Percentiles rank a stretch among this genome's conserved stretches.
Conservation (phyloP, 2,888 invertebrate species). For the Acanthococcus lagerstroemiae region DNA sequence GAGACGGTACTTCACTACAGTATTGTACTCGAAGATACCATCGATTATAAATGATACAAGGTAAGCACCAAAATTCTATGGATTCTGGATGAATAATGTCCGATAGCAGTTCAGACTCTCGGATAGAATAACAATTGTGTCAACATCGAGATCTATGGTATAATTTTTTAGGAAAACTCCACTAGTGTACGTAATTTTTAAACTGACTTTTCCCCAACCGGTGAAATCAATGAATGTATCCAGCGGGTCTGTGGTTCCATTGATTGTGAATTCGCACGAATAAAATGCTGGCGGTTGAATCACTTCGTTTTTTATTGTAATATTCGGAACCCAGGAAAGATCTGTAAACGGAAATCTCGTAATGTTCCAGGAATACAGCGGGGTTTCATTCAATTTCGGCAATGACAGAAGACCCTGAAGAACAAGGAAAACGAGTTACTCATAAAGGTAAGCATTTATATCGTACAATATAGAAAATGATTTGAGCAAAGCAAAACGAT, state of each 20-base stretch:
- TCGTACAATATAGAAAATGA: neutral
- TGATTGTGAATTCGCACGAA: slow-evolving; percentile 33
- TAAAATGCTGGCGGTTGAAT: slow-evolving; percentile 34
- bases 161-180: too few species aligned
- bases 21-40: too few species aligned
- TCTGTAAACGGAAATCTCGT: slow-evolving; percentile 47
- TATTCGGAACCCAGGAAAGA: slow-evolving; percentile 33
- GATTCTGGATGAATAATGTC: too few species aligned
- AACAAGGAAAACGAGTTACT: neutral
- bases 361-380: slow-evolving; percentile 49
- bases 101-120: too few species aligned
- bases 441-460: neutral
- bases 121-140: too few species aligned
- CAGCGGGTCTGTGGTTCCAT: neutral
- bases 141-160: too few species aligned
- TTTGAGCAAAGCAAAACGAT: too few species aligned
- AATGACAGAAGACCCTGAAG: neutral
- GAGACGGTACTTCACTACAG: too few species aligned
- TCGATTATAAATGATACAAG: too few species aligned
- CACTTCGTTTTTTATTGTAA: neutral
- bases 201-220: slow-evolving; percentile 40
- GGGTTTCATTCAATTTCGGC: neutral
- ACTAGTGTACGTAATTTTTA: too few species aligned
- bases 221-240: slow-evolving; percentile 38
- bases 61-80: too few species aligned